A percentile compares a stretch with the other conserved stretches of the same genome.
These are phyloP conservation scores for Trissolcus japonicus DNA, from an alignment of 2,888 invertebrate species.

Conservation along the genomic window DNA sequence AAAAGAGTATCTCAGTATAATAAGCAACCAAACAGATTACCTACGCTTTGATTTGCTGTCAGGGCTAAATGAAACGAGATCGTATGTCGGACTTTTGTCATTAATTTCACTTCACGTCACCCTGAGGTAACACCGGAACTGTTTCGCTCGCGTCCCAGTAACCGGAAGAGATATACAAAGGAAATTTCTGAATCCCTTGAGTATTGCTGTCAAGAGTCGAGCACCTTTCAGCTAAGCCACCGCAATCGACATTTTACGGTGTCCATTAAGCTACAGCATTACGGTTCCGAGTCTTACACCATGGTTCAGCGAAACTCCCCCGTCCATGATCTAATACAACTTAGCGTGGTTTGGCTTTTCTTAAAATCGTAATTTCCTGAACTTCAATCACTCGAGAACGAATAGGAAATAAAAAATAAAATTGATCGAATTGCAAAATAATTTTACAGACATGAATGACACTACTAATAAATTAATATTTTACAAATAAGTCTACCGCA, in stretches of 20 bases:
- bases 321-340: slow-evolving; percentile 43
- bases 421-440: too few species aligned
- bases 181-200: slow-evolving; percentile 56
- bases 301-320: slow-evolving; percentile 26
- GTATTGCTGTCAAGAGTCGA: slow-evolving; percentile 45
- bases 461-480: too few species aligned
- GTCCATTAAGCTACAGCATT: slow-evolving; percentile 56
- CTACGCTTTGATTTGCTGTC: slow-evolving; percentile 63
- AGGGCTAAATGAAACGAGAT: slow-evolving; percentile 8
- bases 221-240: slow-evolving; percentile 50
- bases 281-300: slow-evolving; percentile 17
- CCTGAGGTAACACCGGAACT: slow-evolving; percentile 63
- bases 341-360: neutral
- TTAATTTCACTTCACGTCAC: slow-evolving; percentile 68
- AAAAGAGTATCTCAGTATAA: slow-evolving; percentile 13
- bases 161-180: slow-evolving; percentile 55
- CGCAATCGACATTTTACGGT: slow-evolving; percentile 56
- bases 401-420: too few species aligned
- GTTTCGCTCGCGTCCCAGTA: slow-evolving; percentile 58
- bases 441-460: too few species aligned
- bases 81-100: slow-evolving; percentile 62
- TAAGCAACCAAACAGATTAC: slow-evolving; percentile 66
- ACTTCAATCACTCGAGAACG: too few species aligned
- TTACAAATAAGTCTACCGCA: too few species aligned
- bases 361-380: too few species aligned